Base-by-base conservation (phyloP, 2,888 invertebrate genomes). In the Entomobrya proxima region DNA sequence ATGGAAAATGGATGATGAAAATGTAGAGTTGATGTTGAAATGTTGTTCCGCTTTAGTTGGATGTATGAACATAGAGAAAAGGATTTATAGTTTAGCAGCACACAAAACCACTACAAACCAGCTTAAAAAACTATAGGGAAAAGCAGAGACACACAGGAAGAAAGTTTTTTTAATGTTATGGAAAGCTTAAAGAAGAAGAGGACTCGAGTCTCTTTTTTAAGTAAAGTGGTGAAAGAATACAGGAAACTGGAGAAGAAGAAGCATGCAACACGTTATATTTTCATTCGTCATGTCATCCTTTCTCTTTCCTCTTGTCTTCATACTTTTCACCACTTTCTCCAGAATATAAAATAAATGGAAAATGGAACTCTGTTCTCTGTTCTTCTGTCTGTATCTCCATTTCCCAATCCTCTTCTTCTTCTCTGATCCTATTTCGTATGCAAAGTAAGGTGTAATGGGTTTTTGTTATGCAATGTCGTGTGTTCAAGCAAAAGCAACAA, bases 231-330 rank as follows among this genome's bases (percentile, higher is more conserved):
- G 61, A 27, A 30, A n/a, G 13, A 32, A 30, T 32, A 4, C n/a
- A 15, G 47, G 47, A 32, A 15, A 3, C n/a, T 6, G 24, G n/a
- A n/a, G 61, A 61, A 40, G 24, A 24, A 24, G 24, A 40, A 69
- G 67, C 40, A 69, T 69, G 67, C 67, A 69, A 69, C 67, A 69
- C 67, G 67, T 69, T 69, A 69, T n/a, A n/a, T 40, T 69, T 15
- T 44, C 67, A 69, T 40, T 69, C 40, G 67, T 21, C 67, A 69
- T 69, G 67, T 69, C 40, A 37, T 69, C 40, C 44, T 37, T 64
- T 64, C 64, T 32, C 18, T 6, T 40, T 64, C 21, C 9, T 27
- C 35, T n/a, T 37, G 18, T 64, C 37, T 37, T 55, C 21, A 55
- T 55, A 3, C 9, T 6, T 13, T n/a, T 27, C 27, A 18, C 6